Evolutionary conservation across 2,113 vertebrate species (phyloP).

Genomic region (Malurus melanocephalus): DNA sequence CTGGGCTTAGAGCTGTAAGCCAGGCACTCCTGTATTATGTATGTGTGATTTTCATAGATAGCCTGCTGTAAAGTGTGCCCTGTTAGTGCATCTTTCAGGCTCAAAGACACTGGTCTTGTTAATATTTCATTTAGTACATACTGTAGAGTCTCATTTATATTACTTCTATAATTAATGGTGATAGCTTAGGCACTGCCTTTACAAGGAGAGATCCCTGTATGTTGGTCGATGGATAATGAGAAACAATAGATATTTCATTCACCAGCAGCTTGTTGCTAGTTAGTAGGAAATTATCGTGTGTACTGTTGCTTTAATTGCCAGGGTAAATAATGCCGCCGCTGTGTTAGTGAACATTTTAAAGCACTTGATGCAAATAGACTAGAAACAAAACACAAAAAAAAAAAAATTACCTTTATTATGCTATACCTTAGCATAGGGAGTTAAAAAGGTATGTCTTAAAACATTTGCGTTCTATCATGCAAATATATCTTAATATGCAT

Average conservation of each 20-base stretch:
- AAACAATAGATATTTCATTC: conserved; percentile 87
- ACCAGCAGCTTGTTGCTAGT: conserved; percentile 87
- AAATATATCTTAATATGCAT: conserved; percentile 89
- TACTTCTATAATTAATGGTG: conserved; percentile 86
- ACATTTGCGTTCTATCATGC: conserved; percentile 78
- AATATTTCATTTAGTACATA: conserved; percentile 83
- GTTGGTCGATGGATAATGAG: conserved; percentile 82
- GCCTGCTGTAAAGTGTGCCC: conserved; percentile 60
- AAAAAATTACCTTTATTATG: conserved; percentile 71
- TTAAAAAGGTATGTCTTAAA: conserved; percentile 72
- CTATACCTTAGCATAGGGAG: conserved; percentile 81
- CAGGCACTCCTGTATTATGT: conserved; percentile 48
- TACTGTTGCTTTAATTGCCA: conserved; percentile 89
- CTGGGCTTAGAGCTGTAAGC: conserved; percentile 39
- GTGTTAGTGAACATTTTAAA: conserved; percentile 87
- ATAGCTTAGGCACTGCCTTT: conserved; percentile 81
- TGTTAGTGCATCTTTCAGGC: conserved; percentile 69
- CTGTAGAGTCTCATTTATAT: conserved; percentile 81
- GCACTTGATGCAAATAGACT: conserved; percentile 83
- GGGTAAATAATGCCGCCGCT: conserved; percentile 80
- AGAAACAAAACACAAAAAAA: conserved; percentile 70
- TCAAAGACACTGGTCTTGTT: conserved; percentile 75
- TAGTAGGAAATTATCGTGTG: conserved; percentile 80
- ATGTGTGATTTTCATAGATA: conserved; percentile 61
- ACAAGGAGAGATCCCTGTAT: conserved; percentile 76